These are phyloP conservation scores for Elephantulus edwardii DNA, from an alignment of 2,113 vertebrate species.

Conservation along the genomic window DNA sequence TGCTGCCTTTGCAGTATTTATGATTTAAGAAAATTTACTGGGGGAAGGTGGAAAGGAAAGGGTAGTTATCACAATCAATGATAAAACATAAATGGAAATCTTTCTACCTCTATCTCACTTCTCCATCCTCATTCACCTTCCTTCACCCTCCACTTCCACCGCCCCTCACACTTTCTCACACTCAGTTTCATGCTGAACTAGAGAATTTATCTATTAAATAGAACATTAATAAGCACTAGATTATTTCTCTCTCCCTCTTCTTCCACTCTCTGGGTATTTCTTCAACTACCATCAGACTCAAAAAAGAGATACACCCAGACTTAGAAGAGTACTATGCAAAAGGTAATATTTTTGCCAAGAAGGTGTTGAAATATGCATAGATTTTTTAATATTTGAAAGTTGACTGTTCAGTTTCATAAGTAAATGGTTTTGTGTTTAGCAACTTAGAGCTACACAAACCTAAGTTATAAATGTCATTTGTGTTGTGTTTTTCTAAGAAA, in stretches of 20 bases:
- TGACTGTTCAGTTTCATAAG: too few species aligned
- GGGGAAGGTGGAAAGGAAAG: not conserved
- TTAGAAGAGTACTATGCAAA: not conserved
- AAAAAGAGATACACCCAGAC: not conserved
- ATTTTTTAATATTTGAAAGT: conserved; percentile 25
- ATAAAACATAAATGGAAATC: not conserved
- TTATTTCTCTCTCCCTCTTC: not conserved
- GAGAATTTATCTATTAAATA: not conserved
- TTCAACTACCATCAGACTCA: not conserved
- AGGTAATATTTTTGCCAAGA: not conserved
- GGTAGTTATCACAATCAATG: not conserved
- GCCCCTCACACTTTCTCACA: fast-evolving
- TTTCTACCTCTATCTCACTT: not conserved
- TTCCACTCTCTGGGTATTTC: not conserved
- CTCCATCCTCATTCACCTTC: not conserved
- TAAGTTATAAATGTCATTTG: not conserved
- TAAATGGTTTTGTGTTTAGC: too few species aligned
- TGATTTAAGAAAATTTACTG: not conserved
- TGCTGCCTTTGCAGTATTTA: not conserved
- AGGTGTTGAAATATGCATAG: not conserved
- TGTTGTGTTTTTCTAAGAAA: conserved; percentile 17
- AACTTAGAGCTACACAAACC: not conserved
- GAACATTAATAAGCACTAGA: not conserved
- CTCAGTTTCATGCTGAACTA: not conserved
- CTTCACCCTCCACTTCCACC: fast-evolving